These are phyloP conservation scores for Sphaeridia pumilis DNA, from an alignment of 2,888 invertebrate genomes.

Conservation along the genomic window DNA sequence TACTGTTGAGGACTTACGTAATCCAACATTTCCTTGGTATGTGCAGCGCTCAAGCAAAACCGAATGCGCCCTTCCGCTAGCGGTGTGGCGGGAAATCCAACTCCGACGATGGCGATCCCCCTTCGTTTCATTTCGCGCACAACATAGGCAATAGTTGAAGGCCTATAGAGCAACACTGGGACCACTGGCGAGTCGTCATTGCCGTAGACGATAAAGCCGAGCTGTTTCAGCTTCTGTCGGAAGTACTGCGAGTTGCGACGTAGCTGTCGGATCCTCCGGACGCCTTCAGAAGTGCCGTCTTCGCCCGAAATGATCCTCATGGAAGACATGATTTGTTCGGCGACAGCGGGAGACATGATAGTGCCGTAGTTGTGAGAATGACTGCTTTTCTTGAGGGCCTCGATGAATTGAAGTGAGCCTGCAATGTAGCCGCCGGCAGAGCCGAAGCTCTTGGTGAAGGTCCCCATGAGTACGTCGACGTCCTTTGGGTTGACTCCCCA, in stretches of 20 bases:
- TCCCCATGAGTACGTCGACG: constrained; percentile 94
- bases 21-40: constrained; percentile 88
- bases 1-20: constrained; percentile 47
- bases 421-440: constrained; percentile 95
- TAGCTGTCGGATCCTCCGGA: constrained; percentile 54
- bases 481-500: constrained; percentile 67
- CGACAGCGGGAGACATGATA: constrained; percentile 79
- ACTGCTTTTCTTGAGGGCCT: constrained; percentile 62
- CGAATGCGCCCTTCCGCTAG: constrained; percentile 81
- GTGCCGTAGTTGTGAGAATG: constrained; percentile 77
- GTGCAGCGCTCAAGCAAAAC: constrained; percentile 91
- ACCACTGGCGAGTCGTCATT: constrained; percentile 93
- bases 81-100: constrained; percentile 95
- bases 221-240: constrained; percentile 61
- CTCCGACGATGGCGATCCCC: constrained; percentile 85
- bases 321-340: constrained; percentile 78
- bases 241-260: constrained; percentile 74
- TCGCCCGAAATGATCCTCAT: constrained; percentile 77
- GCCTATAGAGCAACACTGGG: constrained; percentile 86
- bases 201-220: constrained; percentile 86
- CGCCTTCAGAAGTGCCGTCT: constrained; percentile 60
- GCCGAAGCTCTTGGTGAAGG: constrained; percentile 97
- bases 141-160: constrained; percentile 85
- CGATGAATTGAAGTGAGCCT: constrained; percentile 70
- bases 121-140: constrained; percentile 69